Base-by-base conservation (phyloP, 2,888 invertebrate genomes). In the Netelia melanura region DNA sequence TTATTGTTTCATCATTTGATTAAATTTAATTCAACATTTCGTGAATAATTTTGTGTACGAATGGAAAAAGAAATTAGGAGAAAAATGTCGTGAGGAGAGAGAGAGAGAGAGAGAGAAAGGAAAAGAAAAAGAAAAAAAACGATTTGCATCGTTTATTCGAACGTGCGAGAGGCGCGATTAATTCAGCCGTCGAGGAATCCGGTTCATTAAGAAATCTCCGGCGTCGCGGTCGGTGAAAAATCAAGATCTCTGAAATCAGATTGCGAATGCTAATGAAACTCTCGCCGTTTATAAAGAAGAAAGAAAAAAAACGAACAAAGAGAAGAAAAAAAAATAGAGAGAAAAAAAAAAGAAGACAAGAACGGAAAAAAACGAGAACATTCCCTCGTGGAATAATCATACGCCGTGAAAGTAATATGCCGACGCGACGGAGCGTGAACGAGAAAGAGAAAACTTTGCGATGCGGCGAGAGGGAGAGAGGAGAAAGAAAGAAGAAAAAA, bases 201-300 rank as follows among this genome's bases (percentile, higher is more conserved):
- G 56, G 70, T 85, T 87, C 81, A 83, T 84, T 81, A 83, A 84
- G 77, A 78, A 62, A 14, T 68, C 56, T 14, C 52, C 21, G 30
- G 56, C n/a, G 62, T 70, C 62, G 43, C 17, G 44, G 38, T 25
- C 21, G 68, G 38, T 9, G 81, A n/a, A 44, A 44, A 79, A 74
- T 83, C 56, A 75, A 43, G 64, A 83, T 79, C 30, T 23, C n/a
- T 58, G 62, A n/a, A 77, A 81, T 80, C 43, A 72, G 75, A 86
- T 84, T 82, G 84, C 67, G 17, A 79, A 83, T 83, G 78, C 76
- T 82, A 86, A 84, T 79, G 43, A 74, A n/a, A 54, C 14, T 30
- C 52, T 25, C 54, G 61, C 6, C 11, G 54, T 43, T 54, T 11
- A 54, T n/a, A 54, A 30, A 30, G 30, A 30, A 30, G 17, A 17